Evolutionary conservation across 2,113 vertebrate species (phyloP), one percentile per base, ranked within the genome.

Genomic region (Uria aalge): DNA sequence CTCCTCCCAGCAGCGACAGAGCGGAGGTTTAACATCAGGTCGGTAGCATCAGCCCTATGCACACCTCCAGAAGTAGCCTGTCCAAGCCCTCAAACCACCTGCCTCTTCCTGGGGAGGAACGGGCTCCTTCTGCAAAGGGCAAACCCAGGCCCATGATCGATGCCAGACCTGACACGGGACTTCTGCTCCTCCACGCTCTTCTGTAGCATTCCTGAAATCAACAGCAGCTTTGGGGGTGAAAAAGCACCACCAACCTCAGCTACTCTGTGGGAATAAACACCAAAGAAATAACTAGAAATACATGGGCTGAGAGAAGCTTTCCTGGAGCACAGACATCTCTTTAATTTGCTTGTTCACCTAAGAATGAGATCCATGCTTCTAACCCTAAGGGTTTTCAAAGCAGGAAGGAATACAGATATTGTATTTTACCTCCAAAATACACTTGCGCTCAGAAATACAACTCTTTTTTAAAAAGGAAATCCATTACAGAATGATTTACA

Each of bases 401-500:
- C 27, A 94, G 83, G 66, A 94, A 81, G 29, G 29, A 88, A 90
- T 47, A 73, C 0, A 1, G 10, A 34, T 72, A 78, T 15, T 87
- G 3, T 30, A 62, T 74, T 91, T 85, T 88, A 91, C 55, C 45
- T 91, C 85, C 57, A 77, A 81, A 94, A 88, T 59, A 69, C 6
- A 60, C 64, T 83, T 36, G 27, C 5, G 1, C 45, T 85, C 55
- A 89, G 83, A 96, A 95, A 95, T 24, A 2, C 36, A 89, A 50
- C 45, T 85, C 36, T 73, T 85, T 43, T 74, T 64, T 18, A 27
- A 90, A 77, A 79, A 76, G 62, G 57, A 95, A 95, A 90, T 92
- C 50, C 63, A 95, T 73, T 95, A 79, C 7, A 59, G 69, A 90
- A 79, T 63, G 57, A 97, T 91, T 96, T 97, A 91, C 71, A 95